Base-by-base conservation (phyloP, 2,888 invertebrate genomes). In the Clusia tigrina region DNA sequence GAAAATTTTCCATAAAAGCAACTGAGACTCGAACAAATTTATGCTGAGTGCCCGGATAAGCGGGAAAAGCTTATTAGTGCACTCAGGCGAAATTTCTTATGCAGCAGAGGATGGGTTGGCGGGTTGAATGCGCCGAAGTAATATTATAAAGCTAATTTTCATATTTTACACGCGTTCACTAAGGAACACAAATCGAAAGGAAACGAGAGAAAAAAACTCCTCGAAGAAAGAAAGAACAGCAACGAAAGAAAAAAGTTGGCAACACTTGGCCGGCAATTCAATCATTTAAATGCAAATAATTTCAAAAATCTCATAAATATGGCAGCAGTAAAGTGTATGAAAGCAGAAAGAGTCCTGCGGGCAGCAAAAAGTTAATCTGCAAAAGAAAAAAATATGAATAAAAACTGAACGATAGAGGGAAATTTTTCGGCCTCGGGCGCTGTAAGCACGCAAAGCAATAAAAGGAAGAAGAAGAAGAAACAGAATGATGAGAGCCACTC, bases 401-500 rank as follows among this genome's bases (percentile, higher is more conserved):
- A 9, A 32, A 9, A 32, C n/a, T 32, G 32, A 9, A 12, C n/a
- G 42, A n/a, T 17, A 42, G n/a, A 42, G 42, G 42, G 42, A 17
- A 15, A 42, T n/a, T 42, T 42, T 42, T 10, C n/a, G 74, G 74
- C 74, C 72, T 77, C 74, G 75, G 68, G 72, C 76, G 76, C 76
- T 74, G 74, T 72, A 75, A 74, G 77, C 77, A 74, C 77, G 74
- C 77, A 74, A 77, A 77, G 77, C 75, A 77, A 77, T 74, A 74
- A 75, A 24, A 38, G 17, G 17, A n/a, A 38, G 15, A 38, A 15
- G 17, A 2, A 38, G 17, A 3, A n/a, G n/a, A n/a, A n/a, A n/a
- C n/a, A n/a, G n/a, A n/a, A n/a, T n/a, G n/a, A n/a, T n/a, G n/a
- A n/a, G n/a, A n/a, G n/a, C n/a, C n/a, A n/a, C n/a, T n/a, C n/a